Evolutionary conservation across 2,797 vertebrate genomes (phyloP), one percentile per base, ranked within the genome.

Genomic region (Coccyzus lansbergi): DNA sequence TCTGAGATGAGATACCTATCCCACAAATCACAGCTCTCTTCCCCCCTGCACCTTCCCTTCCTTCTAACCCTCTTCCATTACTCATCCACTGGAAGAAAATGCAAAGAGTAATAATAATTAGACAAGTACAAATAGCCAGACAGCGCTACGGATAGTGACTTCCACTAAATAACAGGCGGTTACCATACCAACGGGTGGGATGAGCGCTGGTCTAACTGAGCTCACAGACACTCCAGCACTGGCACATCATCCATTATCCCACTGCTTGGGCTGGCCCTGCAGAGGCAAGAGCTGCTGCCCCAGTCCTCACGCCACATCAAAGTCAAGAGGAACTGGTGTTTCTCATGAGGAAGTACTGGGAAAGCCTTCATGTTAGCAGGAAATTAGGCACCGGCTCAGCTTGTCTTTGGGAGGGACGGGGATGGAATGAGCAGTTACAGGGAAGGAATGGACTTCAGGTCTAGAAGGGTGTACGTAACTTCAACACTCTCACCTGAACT

Each of bases 61-160:
- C 94, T 96, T 97, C 97, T 94, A 94, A 91, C 97, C 98, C 96
- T 97, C 97, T 97, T 98, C 98, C 98, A 99, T 99, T 98, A 98
- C 98, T 99, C 99, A 99, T 98, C 98, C 98, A 97, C 98, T 98
- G 97, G 96, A 97, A 97, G 98, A 97, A 98, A 98, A 98, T 96
- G 97, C 98, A 98, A 98, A 98, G 98, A 98, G 98, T 97, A 98
- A 98, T 98, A 97, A 98, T 98, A 99, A 99, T 99, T 98, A 99
- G 99, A 99, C 99, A 99, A 99, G 98, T 98, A 99, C 98, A 99
- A 98, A 99, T 98, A 97, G 97, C 97, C 83, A 67, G 96, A 96
- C 78, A 28, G 89, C 69, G 98, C 98, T 98, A 98, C 88, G 98
- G 97, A 97, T 97, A 97, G 97, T 88, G 98, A 97, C 97, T 97